These are phyloP conservation scores for Limonius californicus DNA, from an alignment of 1,140 invertebrate species.

Conservation along the genomic window DNA sequence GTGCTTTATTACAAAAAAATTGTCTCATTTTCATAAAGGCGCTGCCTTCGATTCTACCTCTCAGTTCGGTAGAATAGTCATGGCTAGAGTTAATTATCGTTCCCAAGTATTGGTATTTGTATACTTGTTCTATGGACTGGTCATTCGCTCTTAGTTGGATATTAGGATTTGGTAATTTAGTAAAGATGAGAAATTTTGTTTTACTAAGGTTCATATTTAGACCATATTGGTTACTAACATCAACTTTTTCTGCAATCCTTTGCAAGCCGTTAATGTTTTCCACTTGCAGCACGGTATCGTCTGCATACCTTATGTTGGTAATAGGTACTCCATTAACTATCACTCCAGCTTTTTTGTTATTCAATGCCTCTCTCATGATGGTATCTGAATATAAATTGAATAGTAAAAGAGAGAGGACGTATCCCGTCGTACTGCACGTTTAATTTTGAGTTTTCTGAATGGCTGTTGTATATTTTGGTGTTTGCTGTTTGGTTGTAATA, in stretches of 20 bases:
- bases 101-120: not conserved
- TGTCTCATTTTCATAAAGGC: not conserved
- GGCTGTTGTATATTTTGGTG: not conserved
- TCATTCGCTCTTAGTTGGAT: not conserved
- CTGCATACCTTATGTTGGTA: not conserved
- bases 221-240: not conserved
- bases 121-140: not conserved
- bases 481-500: no score
- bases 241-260: not conserved
- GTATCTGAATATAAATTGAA: not conserved
- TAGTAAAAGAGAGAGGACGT: not conserved
- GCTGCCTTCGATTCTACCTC: not conserved
- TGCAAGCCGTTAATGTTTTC: no score
- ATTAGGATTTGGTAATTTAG: no score
- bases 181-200: no score
- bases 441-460: not conserved
- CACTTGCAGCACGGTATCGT: not conserved
- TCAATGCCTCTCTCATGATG: not conserved
- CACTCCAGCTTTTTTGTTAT: no score
- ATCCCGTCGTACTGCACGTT: not conserved
- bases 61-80: not conserved
- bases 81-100: not conserved
- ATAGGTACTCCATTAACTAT: not conserved
- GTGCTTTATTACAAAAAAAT: not conserved
- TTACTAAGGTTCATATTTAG: not conserved